Conservation (phyloP, 2,888 invertebrate species). For the Monoplex corrugatus region DNA sequence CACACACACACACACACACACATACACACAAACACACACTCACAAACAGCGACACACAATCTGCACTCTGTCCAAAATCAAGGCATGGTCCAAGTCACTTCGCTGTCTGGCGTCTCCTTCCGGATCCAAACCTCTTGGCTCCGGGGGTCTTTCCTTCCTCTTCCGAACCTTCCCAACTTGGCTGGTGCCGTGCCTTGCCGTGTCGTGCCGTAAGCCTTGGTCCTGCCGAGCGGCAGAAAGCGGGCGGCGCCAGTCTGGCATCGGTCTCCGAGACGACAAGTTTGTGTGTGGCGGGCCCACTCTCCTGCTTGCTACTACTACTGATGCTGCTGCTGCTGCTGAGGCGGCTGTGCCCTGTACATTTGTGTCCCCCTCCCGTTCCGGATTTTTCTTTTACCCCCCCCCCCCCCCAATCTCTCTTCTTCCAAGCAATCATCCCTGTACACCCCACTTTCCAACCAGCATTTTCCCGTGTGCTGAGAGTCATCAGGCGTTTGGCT, state of each 20-base stretch:
- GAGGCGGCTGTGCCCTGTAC: too few relatives aligned
- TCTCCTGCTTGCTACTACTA: too few relatives aligned
- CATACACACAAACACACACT: too few relatives aligned
- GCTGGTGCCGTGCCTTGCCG: neutral
- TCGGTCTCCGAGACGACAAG: neutral
- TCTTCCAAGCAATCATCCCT: too few relatives aligned
- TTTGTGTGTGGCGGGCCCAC: constrained; percentile 23
- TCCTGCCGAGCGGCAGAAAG: neutral
- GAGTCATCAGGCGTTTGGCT: too few relatives aligned
- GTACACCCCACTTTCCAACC: too few relatives aligned
- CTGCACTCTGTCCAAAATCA: too few relatives aligned
- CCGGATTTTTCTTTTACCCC: neutral
- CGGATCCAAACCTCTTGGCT: neutral
- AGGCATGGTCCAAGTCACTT: too few relatives aligned
- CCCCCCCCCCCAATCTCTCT: neutral
- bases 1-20: neutral
- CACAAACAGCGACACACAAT: neutral
- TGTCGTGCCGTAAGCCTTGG: neutral
- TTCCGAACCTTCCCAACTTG: too few relatives aligned
- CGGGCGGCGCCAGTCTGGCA: neutral
- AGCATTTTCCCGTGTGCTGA: too few relatives aligned
- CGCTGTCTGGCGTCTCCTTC: neutral
- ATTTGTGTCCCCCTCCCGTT: neutral
- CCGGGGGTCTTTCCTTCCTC: neutral
- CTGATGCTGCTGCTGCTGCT: neutral